A percentile compares a stretch with the other conserved stretches of the same genome.
Conservation (phyloP, 2,797 vertebrate species). For the Myotis findleyi region DNA sequence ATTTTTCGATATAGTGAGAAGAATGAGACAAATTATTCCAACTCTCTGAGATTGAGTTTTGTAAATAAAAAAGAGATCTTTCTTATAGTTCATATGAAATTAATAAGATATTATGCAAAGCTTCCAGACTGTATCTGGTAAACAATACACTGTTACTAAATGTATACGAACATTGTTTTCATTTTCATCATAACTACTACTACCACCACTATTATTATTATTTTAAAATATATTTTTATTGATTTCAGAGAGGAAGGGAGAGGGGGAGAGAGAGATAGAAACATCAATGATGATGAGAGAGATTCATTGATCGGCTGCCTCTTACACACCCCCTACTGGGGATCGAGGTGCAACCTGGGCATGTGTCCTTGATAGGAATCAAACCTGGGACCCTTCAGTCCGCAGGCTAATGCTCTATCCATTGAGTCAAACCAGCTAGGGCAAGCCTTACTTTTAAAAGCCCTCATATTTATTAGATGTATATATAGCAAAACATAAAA, state of each 20-base stretch:
- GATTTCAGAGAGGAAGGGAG: no score
- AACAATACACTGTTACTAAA: not conserved
- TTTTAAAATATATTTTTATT: no score
- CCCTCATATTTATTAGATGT: conserved; percentile 11
- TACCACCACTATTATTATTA: not conserved
- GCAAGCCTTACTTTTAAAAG: not conserved
- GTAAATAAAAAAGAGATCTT: not conserved
- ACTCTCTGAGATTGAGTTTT: not conserved
- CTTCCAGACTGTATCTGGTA: not conserved
- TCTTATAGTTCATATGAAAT: conserved; percentile 22
- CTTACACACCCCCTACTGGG: no score
- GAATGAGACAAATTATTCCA: not conserved
- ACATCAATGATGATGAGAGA: no score
- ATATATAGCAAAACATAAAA: not conserved
- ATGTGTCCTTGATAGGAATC: no score
- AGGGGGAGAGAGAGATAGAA: no score
- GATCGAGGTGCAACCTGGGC: no score
- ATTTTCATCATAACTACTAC: not conserved
- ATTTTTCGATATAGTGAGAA: not conserved
- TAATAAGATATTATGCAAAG: not conserved
- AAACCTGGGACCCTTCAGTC: no score
- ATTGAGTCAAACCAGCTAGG: no score
- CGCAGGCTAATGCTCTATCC: no score
- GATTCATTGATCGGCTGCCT: no score
- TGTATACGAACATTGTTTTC: not conserved